Percentiles rank a stretch among this genome's conserved stretches.
These are phyloP conservation scores for Myrmecobius fasciatus DNA, from an alignment of 2,113 vertebrate genomes.

Conservation along the genomic window DNA sequence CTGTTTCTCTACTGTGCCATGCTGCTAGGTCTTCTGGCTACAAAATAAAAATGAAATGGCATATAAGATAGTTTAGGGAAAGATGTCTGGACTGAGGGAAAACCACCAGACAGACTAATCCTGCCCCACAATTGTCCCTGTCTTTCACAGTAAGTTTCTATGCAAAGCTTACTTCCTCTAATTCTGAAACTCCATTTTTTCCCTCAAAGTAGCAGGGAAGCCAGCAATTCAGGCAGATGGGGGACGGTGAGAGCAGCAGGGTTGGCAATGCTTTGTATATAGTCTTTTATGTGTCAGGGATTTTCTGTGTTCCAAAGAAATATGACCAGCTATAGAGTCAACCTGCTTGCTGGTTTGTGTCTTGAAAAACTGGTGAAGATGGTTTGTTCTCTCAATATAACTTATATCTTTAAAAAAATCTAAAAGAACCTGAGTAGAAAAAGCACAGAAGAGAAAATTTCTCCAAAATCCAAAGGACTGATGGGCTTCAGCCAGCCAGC, in stretches of 20 bases:
- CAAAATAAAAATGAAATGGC: neutral
- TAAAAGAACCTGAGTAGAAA: neutral
- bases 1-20: neutral
- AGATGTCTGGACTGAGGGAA: neutral
- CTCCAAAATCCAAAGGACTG: neutral
- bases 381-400: neutral
- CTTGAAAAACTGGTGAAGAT: conserved; percentile 40
- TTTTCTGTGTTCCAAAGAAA: neutral
- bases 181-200: neutral
- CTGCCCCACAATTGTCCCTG: neutral
- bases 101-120: neutral
- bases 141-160: neutral
- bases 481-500: neutral
- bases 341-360: neutral
- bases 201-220: neutral
- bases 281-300: neutral
- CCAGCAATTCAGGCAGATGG: neutral
- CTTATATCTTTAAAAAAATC: neutral
- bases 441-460: neutral
- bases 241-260: neutral
- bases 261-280: neutral
- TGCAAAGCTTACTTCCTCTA: neutral
- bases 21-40: neutral
- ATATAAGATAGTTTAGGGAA: neutral
- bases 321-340: neutral